Percentiles rank a stretch among this genome's conserved stretches.
phyloP scores from a whole-genome alignment of 1,140 invertebrate genomes.

The Apis dorsata region DNA sequence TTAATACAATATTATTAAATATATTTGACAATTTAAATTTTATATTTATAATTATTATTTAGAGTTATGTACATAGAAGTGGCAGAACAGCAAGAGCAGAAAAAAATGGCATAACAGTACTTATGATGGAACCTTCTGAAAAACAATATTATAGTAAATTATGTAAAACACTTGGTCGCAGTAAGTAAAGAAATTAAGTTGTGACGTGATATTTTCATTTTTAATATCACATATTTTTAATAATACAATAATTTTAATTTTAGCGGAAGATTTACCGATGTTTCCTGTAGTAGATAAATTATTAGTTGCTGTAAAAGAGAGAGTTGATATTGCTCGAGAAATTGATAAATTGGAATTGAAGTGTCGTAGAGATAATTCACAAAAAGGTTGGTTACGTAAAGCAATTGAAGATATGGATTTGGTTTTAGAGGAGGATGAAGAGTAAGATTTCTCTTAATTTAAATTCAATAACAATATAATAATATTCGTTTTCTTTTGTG shows the following conservation, averaged over 20 bases:
- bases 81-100: constrained; percentile 96
- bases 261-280: constrained; percentile 89
- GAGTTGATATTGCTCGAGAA: constrained; percentile 88
- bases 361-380: constrained; percentile 84
- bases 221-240: neutral
- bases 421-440: constrained; percentile 87
- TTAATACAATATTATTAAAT: neutral
- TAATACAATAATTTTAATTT: constrained; percentile 58
- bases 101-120: constrained; percentile 93
- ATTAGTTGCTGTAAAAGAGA: constrained; percentile 84
- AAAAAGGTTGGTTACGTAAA: constrained; percentile 91
- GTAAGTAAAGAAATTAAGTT: constrained; percentile 79
- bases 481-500: constrained; percentile 32
- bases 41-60: constrained; percentile 59
- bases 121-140: constrained; percentile 95
- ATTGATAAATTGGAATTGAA: constrained; percentile 89
- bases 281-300: constrained; percentile 89
- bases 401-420: constrained; percentile 93
- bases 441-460: constrained; percentile 81
- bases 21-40: neutral
- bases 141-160: constrained; percentile 89
- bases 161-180: constrained; percentile 89
- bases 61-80: constrained; percentile 97
- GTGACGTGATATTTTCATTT: constrained; percentile 1
- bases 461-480: neutral